Conservation (phyloP, 2,797 vertebrate species). For the Allobates femoralis region DNA sequence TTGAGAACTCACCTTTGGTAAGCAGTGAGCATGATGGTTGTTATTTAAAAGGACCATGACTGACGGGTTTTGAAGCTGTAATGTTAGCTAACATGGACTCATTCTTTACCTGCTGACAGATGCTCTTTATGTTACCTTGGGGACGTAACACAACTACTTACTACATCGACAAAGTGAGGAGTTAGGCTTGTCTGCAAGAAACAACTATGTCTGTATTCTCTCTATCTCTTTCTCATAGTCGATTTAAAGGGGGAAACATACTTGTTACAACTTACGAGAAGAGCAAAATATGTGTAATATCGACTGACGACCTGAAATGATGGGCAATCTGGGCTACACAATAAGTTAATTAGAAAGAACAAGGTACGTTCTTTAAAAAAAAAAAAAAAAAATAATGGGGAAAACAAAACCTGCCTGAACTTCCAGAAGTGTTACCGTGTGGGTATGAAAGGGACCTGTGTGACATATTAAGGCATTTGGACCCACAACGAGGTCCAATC, state of each 20-base stretch:
- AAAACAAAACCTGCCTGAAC: constrained; percentile 15
- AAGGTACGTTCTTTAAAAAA: neutral
- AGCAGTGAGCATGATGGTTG: no score
- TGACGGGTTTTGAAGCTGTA: no score
- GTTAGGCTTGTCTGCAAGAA: neutral
- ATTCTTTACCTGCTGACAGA: neutral
- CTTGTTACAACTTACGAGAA: neutral
- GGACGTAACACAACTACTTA: neutral
- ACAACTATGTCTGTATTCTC: neutral
- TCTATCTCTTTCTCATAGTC: neutral
- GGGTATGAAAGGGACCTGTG: constrained; percentile 61
- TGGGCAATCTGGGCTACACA: neutral
- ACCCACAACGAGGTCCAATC: constrained; percentile 44
- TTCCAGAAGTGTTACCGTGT: constrained; percentile 37
- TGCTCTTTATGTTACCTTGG: neutral
- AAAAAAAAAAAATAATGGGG: neutral
- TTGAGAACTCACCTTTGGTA: no score
- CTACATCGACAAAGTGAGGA: constrained; percentile 4
- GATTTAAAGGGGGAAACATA: neutral
- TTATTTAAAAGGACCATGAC: no score
- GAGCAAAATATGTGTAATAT: neutral
- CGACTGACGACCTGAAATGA: neutral
- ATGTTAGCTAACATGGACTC: neutral
- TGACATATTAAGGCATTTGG: constrained; percentile 64
- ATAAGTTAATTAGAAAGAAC: constrained; percentile 34